Percentiles rank a stretch among this genome's conserved stretches.
phyloP scores from a whole-genome alignment of 1,140 invertebrate species.

The Penaeus chinensis region DNA sequence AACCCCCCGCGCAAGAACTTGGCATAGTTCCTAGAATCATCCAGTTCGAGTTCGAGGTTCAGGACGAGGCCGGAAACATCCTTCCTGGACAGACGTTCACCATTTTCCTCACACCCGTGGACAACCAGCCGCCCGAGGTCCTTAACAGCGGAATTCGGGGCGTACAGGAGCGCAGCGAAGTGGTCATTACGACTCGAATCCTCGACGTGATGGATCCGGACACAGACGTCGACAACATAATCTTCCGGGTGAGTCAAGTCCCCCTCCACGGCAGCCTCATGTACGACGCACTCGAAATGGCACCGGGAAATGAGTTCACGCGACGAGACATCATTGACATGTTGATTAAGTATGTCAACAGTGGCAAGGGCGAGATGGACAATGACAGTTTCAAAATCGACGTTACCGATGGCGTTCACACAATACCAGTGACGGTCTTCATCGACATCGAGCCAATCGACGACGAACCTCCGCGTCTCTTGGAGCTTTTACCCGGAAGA shows the following conservation, averaged over 20 bases:
- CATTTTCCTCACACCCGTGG: conserved; percentile 67
- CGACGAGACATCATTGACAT: conserved; percentile 66
- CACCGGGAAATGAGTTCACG: conserved; percentile 66
- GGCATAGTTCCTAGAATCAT: conserved; percentile 68
- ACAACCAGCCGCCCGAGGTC: conserved; percentile 68
- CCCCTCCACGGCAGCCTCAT: conserved; percentile 67
- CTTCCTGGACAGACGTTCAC: conserved; percentile 67
- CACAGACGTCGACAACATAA: conserved; percentile 65
- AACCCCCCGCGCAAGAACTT: conserved; percentile 67
- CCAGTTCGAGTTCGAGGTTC: conserved; percentile 68
- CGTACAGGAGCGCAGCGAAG: conserved; percentile 67
- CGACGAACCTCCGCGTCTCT: conserved; percentile 66
- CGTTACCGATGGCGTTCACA: conserved; percentile 68
- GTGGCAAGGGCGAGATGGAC: conserved; percentile 65
- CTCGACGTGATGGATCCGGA: conserved; percentile 68
- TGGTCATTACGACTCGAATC: conserved; percentile 65
- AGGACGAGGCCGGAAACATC: conserved; percentile 68
- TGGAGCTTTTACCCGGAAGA: conserved; percentile 63
- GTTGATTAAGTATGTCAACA: conserved; percentile 67
- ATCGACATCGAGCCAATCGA: conserved; percentile 67
- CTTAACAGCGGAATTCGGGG: conserved; percentile 65
- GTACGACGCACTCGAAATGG: conserved; percentile 65
- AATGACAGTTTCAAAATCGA: conserved; percentile 67
- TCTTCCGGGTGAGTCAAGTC: conserved; percentile 65
- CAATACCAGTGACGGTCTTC: conserved; percentile 66